A percentile compares a stretch with the other conserved stretches of the same genome.
Evolutionary conservation across 1,140 invertebrate species (phyloP).

Genomic region (Lysiphlebus fabarum): DNA sequence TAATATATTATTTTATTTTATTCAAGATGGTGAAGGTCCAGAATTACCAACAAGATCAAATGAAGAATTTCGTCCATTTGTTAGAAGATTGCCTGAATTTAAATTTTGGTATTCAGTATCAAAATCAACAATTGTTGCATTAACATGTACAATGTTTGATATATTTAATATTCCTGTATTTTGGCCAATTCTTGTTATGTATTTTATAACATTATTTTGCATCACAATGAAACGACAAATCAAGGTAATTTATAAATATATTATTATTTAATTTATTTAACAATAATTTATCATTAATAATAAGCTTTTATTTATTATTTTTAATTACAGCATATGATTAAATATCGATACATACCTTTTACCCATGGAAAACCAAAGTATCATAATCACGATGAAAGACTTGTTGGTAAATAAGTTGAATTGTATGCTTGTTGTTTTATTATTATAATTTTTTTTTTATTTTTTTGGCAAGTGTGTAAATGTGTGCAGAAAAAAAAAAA

Average conservation of each 20-base stretch:
- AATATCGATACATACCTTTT: conserved; percentile 97
- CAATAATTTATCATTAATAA: conserved; percentile 9
- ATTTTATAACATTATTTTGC: conserved; percentile 96
- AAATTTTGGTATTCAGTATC: conserved; percentile 99
- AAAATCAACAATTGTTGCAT: conserved; percentile 89
- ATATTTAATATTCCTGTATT: conserved; percentile 99
- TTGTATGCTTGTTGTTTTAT: conserved; percentile 32
- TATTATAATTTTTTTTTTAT: conserved; percentile 6
- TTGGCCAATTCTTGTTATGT: conserved; percentile 99
- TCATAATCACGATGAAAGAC: conserved; percentile 61
- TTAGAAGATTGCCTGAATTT: conserved; percentile 95
- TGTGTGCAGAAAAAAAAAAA: conserved; percentile 37
- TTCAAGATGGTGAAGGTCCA: conserved; percentile 76
- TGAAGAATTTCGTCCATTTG: conserved; percentile 98
- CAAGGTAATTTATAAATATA: conserved; percentile 67
- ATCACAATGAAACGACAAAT: conserved; percentile 99
- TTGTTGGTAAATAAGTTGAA: neutral
- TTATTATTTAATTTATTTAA: conserved; percentile 10
- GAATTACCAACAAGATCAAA: conserved; percentile 90
- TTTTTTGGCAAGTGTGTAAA: conserved; percentile 33
- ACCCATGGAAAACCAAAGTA: conserved; percentile 96
- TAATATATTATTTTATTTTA: too few relatives aligned
- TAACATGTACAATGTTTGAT: conserved; percentile 95
- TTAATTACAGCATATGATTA: conserved; percentile 94
- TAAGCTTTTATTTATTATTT: conserved; percentile 28